Base-by-base conservation (phyloP, 2,888 invertebrate species). In the Watsonalla cultraria region DNA sequence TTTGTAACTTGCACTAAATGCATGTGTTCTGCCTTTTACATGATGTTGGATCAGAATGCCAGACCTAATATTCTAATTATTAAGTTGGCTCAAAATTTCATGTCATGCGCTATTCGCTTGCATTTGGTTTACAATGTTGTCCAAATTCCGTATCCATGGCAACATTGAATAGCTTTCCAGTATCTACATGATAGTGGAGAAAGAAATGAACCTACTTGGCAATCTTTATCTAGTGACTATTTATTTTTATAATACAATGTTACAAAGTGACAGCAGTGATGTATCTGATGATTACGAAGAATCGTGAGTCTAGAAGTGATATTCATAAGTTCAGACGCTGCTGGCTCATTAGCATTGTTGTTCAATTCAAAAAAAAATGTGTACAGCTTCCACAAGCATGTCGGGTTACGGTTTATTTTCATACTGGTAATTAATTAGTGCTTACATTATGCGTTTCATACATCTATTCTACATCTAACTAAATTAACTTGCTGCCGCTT, bases 141-240 rank as follows among this genome's bases (percentile, higher is more conserved):
- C 72, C 58, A 71, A 78, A 79, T 67, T 57, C 56, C 64, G 85
- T 89, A 72, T 57, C 84, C 72, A 84, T 86, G 61, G 85, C 66
- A 84, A 89, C 83, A 89, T 89, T 87, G 89, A 90, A 88, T 86
- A 84, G 73, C 82, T 80, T 72, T 66, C 54, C 58, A 53, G 49
- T 39, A 42, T 5, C 11, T 5, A 42, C 37, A 2, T 24, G 24
- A 24, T 24, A 24, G 4, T 4, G 24, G 4, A 24, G 24, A 24
- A 24, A 24, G 24, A 24, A 24, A 24, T 24, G 24, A 24, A 24
- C 4, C 24, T 24, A 24, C 24, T 24, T 24, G 24, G 24, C 24
- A 24, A 24, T 4, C 24, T 24, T 24, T 24, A 24, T 2, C 24
- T 24, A 24, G 24, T 24, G 24, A 24, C 24, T 24, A 24, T 24